These are phyloP conservation scores for Acropternis orthonyx DNA, from an alignment of 2,797 vertebrate genomes.

Conservation along the genomic window DNA sequence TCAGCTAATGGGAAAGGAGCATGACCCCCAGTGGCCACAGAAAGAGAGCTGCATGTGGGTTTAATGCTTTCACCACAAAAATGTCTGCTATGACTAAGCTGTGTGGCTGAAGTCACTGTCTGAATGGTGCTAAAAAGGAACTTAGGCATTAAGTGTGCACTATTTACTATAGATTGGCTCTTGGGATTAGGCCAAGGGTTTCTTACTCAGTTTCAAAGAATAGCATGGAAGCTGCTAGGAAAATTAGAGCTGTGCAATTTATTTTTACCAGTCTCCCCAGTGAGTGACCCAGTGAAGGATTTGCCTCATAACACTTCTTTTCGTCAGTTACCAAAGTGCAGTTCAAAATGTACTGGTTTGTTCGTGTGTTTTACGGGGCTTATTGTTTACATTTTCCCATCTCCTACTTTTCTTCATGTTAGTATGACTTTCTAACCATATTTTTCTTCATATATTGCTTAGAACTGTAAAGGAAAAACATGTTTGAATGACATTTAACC, in stretches of 20 bases:
- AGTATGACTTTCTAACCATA: constrained; percentile 14
- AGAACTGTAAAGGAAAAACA: constrained; percentile 42
- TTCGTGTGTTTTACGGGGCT: constrained; percentile 54
- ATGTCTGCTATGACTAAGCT: constrained; percentile 99
- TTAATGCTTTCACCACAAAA: constrained; percentile 99
- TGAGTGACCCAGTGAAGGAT: constrained; percentile 78
- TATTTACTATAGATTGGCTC: constrained; percentile 86
- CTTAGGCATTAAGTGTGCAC: constrained; percentile 83
- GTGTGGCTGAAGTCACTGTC: constrained; percentile 85
- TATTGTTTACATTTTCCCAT: constrained; percentile 61
- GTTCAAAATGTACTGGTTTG: constrained; percentile 68
- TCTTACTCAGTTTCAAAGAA: constrained; percentile 85
- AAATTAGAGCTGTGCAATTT: constrained; percentile 81
- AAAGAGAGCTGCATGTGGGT: constrained; percentile 99
- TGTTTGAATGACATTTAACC: neutral
- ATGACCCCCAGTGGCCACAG: constrained; percentile 99
- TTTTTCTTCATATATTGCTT: constrained; percentile 39
- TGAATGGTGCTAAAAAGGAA: constrained; percentile 86
- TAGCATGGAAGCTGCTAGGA: constrained; percentile 83
- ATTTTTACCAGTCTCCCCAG: constrained; percentile 82
- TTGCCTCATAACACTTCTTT: constrained; percentile 75
- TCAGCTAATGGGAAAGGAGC: constrained; percentile 99
- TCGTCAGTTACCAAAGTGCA: constrained; percentile 71
- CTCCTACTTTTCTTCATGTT: constrained; percentile 42
- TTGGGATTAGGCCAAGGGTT: constrained; percentile 83